Conservation (phyloP, 2,797 vertebrate genomes). For the Crax fasciolata region DNA sequence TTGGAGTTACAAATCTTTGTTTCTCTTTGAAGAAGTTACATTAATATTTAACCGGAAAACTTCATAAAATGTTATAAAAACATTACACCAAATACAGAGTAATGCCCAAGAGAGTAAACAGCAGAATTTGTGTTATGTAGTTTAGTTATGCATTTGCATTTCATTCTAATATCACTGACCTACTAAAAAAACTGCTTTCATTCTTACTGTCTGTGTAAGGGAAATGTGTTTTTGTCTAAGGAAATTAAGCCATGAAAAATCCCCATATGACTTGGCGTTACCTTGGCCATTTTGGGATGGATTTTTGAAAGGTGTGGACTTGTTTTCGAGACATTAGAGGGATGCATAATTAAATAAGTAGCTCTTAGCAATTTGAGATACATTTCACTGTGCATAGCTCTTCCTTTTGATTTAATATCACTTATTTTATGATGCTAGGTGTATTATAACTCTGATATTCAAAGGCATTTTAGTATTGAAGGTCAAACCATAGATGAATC, state of each 20-base stretch:
- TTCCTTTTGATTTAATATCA: slow-evolving; percentile 54
- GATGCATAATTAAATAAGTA: slow-evolving; percentile 71
- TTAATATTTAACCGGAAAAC: slow-evolving; percentile 85
- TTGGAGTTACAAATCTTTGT: slow-evolving; percentile 76
- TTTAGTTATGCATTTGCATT: slow-evolving; percentile 78
- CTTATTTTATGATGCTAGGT: slow-evolving; percentile 32
- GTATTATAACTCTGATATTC: slow-evolving; percentile 27
- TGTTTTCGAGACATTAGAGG: slow-evolving; percentile 60
- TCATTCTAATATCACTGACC: slow-evolving; percentile 77
- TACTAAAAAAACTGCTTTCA: slow-evolving; percentile 52
- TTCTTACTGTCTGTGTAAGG: slow-evolving; percentile 1
- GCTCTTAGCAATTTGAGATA: slow-evolving; percentile 53
- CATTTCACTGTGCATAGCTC: not conserved
- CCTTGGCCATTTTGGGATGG: slow-evolving; percentile 31
- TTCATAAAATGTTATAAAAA: slow-evolving; percentile 80
- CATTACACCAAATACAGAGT: slow-evolving; percentile 72
- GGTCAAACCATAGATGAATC: slow-evolving; percentile 43
- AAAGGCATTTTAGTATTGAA: slow-evolving; percentile 57
- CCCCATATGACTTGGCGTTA: slow-evolving; percentile 33
- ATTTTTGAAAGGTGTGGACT: slow-evolving; percentile 27
- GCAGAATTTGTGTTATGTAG: slow-evolving; percentile 68
- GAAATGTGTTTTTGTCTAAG: slow-evolving; percentile 47
- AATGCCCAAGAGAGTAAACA: slow-evolving; percentile 77
- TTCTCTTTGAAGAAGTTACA: slow-evolving; percentile 74
- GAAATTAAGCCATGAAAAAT: slow-evolving; percentile 61